Conservation (phyloP, 2,888 invertebrate species). For the Pelosia muscerda region DNA sequence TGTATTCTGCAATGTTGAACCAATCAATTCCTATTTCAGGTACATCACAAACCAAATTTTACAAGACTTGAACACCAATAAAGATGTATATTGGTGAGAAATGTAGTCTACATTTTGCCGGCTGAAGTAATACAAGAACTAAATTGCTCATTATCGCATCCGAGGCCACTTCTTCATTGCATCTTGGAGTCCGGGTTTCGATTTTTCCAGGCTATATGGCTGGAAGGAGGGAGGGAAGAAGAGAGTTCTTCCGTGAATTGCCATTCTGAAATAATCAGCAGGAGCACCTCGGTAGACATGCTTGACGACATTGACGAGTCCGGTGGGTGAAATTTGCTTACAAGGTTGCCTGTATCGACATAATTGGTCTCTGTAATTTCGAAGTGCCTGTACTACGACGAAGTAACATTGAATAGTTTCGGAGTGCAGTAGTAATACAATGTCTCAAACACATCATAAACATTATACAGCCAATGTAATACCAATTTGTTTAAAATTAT, state of each 20-base stretch:
- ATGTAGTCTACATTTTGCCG: background rate
- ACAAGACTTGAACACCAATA: slow-evolving; percentile 88
- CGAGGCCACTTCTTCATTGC: too few species aligned
- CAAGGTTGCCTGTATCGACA: background rate
- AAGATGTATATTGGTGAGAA: slow-evolving; percentile 90
- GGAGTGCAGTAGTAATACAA: background rate
- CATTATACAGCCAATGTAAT: too few species aligned
- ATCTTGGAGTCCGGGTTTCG: too few species aligned
- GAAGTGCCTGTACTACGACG: background rate
- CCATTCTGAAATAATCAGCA: background rate
- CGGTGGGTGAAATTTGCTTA: background rate
- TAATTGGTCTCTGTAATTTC: background rate
- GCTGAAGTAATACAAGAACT: background rate
- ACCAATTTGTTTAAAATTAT: background rate
- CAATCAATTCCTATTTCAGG: slow-evolving; percentile 69
- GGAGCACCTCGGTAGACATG: background rate
- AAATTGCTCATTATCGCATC: background rate
- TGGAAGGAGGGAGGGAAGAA: too few species aligned
- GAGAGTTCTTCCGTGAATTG: too few species aligned
- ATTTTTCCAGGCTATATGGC: too few species aligned
- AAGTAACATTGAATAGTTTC: background rate
- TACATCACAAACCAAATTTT: slow-evolving; percentile 89
- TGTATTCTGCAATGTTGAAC: background rate
- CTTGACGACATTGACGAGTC: too few species aligned
- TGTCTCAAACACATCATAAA: too few species aligned